These are phyloP conservation scores for Dynastes hyllus DNA, from an alignment of 2,888 invertebrate species.

Conservation along the genomic window DNA sequence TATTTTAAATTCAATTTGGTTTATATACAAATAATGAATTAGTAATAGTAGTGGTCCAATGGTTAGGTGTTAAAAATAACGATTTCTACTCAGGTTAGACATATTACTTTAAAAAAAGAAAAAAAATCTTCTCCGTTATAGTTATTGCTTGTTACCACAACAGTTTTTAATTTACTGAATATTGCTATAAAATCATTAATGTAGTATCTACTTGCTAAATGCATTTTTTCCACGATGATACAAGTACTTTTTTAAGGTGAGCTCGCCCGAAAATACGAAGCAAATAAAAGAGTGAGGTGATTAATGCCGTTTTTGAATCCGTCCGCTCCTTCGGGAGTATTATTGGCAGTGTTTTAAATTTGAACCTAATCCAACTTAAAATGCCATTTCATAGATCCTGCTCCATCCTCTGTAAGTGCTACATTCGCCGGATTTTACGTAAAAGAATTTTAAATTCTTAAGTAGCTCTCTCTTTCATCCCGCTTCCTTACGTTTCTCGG, in stretches of 20 bases:
- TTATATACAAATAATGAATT: too few species aligned
- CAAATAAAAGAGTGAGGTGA: slow-evolving; percentile 45
- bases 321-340: slow-evolving; percentile 65
- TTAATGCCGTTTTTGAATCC: slow-evolving; percentile 51
- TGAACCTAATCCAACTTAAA: slow-evolving; percentile 73
- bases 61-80: too few species aligned
- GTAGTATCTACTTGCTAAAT: not conserved
- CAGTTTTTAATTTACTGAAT: too few species aligned
- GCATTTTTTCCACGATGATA: not conserved
- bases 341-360: slow-evolving; percentile 72
- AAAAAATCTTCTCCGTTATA: too few species aligned
- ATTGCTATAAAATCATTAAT: too few species aligned
- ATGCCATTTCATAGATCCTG: slow-evolving; percentile 73
- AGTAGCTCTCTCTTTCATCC: slow-evolving; percentile 62
- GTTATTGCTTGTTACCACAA: too few species aligned
- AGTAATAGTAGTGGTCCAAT: too few species aligned
- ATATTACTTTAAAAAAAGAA: too few species aligned
- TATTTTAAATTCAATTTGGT: too few species aligned
- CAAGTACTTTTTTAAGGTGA: slow-evolving; percentile 4
- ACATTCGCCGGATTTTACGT: slow-evolving; percentile 71
- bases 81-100: too few species aligned
- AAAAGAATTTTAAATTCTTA: slow-evolving; percentile 73
- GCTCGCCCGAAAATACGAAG: slow-evolving; percentile 20
- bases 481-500: slow-evolving; percentile 56
- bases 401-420: slow-evolving; percentile 69